These are phyloP conservation scores for Xenus cinereus DNA, from an alignment of 2,113 vertebrate species.

Conservation along the genomic window DNA sequence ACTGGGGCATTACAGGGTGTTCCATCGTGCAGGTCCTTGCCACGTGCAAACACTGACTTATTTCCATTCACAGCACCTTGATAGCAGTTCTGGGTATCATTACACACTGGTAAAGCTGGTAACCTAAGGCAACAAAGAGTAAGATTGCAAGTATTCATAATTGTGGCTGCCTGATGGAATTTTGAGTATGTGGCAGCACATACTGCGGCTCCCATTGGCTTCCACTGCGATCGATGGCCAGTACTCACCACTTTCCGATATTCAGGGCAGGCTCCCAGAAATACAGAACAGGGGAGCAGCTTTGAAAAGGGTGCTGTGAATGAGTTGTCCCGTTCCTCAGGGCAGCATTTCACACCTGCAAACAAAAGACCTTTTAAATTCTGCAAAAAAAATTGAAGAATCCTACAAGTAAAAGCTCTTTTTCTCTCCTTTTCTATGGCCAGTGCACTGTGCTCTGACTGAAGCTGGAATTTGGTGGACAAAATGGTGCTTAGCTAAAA, in stretches of 20 bases:
- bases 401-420: not conserved
- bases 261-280: not conserved
- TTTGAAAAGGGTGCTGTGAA: not conserved
- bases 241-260: not conserved
- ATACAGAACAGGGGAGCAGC: not conserved
- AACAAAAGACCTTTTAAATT: not conserved
- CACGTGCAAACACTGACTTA: not conserved
- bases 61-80: not conserved
- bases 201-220: not conserved
- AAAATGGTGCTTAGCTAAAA: not conserved
- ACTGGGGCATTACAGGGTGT: not conserved
- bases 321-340: not conserved
- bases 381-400: not conserved
- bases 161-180: not conserved
- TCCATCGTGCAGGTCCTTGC: not conserved
- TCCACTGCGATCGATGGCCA: not conserved
- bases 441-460: fast-evolving
- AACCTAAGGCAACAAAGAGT: not conserved
- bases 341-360: not conserved
- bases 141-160: not conserved
- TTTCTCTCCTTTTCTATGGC: not conserved
- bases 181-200: not conserved
- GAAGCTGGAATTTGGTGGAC: not conserved
- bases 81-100: not conserved
- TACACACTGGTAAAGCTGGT: not conserved